Evolutionary conservation across 2,888 invertebrate species (phyloP).

Genomic region (Rhyacophila evoluta): DNA sequence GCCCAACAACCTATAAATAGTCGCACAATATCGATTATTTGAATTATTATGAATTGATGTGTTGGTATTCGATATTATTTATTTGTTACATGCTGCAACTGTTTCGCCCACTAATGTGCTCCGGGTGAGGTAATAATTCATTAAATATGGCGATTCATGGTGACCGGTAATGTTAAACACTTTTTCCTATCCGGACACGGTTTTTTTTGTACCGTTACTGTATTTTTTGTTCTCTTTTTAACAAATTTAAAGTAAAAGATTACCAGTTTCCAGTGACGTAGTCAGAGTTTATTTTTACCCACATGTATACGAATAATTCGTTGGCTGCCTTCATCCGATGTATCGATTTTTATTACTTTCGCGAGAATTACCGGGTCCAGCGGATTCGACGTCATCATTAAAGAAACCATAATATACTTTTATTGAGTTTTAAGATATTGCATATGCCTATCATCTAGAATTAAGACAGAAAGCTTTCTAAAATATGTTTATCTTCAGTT

Average conservation of each 20-base stretch:
- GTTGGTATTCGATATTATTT: background rate
- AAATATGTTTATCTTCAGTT: too few species aligned
- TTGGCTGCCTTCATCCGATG: too few species aligned
- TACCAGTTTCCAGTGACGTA: background rate
- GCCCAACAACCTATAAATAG: background rate
- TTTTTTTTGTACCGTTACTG: slow-evolving; percentile 11
- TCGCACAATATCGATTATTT: background rate
- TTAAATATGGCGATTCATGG: background rate
- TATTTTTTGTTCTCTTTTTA: background rate
- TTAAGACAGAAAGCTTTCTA: too few species aligned
- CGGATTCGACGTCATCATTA: too few species aligned
- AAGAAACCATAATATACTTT: too few species aligned
- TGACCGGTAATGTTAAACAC: background rate
- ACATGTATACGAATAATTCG: too few species aligned
- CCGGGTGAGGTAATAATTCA: slow-evolving; percentile 12
- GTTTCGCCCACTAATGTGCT: background rate
- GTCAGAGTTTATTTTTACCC: background rate
- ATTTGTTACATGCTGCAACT: background rate
- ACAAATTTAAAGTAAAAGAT: slow-evolving; percentile 19
- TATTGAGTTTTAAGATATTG: too few species aligned
- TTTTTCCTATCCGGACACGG: slow-evolving; percentile 9
- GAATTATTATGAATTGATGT: background rate
- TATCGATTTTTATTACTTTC: too few species aligned
- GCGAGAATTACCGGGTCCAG: too few species aligned
- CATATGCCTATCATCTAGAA: too few species aligned